Base-by-base conservation (phyloP, 2,113 vertebrate species). In the Hypocryptadius cinnamomeus region DNA sequence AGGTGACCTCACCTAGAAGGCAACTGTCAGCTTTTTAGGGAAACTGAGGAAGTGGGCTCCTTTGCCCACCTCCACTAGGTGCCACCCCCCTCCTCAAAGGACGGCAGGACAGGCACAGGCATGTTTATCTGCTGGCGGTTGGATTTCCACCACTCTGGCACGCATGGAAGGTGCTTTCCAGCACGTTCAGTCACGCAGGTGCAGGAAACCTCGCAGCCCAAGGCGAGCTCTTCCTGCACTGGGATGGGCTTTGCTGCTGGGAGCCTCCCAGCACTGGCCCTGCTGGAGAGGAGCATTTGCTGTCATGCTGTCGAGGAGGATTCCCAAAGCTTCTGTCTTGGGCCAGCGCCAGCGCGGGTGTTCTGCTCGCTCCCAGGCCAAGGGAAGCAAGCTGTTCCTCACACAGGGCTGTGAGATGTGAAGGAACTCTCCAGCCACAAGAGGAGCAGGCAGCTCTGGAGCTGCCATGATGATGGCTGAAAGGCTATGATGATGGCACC, bases 281-380 rank as follows among this genome's bases (percentile, higher is more conserved):
- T 2, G 13, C 40, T 66, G 15, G 18, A 90, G 72, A 78, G 4
- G 1, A 92, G 33, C 5, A 2, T 53, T 83, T 39, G 42, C 48
- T 78, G 72, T 95, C 68, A 65, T 0, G 33, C 79, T 69, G 54
- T 79, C 1, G 5, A 91, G 84, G 68, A 94, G 85, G 68, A 91
- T 93, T 95, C 88, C 87, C 85, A 91, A 45, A 85, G 82, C 92
- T 94, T 94, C 85, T 83, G 72, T n/a, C 70, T 57, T 94, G 92
- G 93, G 71, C 30, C 0, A 0, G 37, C 0, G 81, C 95, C 96
- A 96, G 45, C 0, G 0, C 0, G 60, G 54, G 81, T 66, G 84
- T 83, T 90, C 76, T 74, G 81, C 79, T 88, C 1, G 2, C 44
- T 95, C 88, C 69, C 35, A 40, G 83, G 92, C 68, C 2, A 3